phyloP scores from a whole-genome alignment of 2,797 vertebrate species.

The Acanthornis magna region DNA sequence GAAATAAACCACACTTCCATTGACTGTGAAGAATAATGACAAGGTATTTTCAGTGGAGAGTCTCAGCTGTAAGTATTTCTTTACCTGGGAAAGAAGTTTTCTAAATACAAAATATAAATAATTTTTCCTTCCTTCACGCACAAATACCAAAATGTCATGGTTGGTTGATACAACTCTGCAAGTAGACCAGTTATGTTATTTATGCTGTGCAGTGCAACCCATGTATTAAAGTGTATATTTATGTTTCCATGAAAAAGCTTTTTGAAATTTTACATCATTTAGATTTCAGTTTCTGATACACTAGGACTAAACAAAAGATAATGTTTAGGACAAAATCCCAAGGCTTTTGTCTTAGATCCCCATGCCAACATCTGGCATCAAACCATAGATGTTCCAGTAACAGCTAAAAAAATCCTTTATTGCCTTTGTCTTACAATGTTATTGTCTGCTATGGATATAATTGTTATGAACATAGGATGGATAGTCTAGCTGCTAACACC shows the following conservation, averaged over 20 bases:
- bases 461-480: not conserved
- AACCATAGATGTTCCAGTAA: not conserved
- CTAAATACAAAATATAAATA: not conserved
- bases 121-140: not conserved
- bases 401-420: not conserved
- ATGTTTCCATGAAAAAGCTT: not conserved
- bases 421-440: not conserved
- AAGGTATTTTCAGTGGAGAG: not conserved
- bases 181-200: not conserved
- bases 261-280: not conserved
- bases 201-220: not conserved
- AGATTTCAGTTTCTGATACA: not conserved
- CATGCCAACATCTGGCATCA: not conserved
- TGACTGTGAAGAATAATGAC: not conserved
- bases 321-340: not conserved
- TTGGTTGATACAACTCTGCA: not conserved
- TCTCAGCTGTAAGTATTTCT: not conserved
- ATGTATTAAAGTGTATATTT: not conserved
- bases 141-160: not conserved
- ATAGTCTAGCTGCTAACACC: not conserved
- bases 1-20: not conserved
- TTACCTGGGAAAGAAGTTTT: not conserved
- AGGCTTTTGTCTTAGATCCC: not conserved
- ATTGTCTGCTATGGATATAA: not conserved
- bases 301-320: not conserved